Conservation (phyloP, 2,113 vertebrate genomes). For the Glareola pratincola region DNA sequence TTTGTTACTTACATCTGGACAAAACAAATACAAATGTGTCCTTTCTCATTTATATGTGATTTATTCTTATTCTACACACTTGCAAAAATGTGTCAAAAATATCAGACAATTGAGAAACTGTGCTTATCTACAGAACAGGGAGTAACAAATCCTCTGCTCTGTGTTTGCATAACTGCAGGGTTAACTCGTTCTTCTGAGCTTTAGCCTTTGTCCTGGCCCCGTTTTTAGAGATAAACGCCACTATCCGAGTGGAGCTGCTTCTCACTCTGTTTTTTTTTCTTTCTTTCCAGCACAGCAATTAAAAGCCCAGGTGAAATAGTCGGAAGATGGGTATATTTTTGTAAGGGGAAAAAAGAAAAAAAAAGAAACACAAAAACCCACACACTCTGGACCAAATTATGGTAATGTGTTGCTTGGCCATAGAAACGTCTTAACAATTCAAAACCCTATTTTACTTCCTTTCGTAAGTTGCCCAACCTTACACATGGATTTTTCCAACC, state of each 20-base stretch:
- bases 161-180: background rate
- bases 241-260: background rate
- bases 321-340: background rate
- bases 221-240: background rate
- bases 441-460: background rate
- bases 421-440: background rate
- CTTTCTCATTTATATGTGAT: background rate
- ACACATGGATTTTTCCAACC: background rate
- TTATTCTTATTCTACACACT: background rate
- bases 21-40: background rate
- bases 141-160: background rate
- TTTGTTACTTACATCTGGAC: background rate
- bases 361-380: background rate
- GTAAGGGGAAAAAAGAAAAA: background rate
- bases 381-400: background rate
- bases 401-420: background rate
- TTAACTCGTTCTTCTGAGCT: background rate
- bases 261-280: background rate
- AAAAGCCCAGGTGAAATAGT: background rate
- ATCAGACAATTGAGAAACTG: background rate
- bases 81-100: background rate
- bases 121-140: background rate
- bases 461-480: background rate
- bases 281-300: background rate
- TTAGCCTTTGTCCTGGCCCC: background rate